phyloP scores from a whole-genome alignment of 2,797 vertebrate species.

The Meda fulgida region DNA sequence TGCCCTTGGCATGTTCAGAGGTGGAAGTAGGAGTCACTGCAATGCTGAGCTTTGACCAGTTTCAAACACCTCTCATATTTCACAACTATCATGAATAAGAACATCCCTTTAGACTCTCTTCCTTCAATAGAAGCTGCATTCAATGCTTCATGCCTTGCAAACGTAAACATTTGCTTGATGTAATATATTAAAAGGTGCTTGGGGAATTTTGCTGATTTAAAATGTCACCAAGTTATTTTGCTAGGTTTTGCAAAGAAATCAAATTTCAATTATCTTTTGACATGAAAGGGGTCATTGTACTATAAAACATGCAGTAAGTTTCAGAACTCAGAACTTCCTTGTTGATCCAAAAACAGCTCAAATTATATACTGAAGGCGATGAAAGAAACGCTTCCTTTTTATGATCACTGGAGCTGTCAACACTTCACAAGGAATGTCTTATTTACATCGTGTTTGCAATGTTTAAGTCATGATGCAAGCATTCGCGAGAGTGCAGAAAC shows the following conservation, averaged over 20 bases:
- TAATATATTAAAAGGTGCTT: not conserved
- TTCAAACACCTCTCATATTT: slow-evolving; percentile 18
- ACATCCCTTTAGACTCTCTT: not conserved
- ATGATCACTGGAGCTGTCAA: not conserved
- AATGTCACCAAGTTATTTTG: not conserved
- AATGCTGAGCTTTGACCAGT: not conserved
- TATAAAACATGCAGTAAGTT: not conserved
- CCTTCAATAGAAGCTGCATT: not conserved
- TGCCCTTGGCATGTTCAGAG: not conserved
- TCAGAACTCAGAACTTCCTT: not conserved
- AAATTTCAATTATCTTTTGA: not conserved
- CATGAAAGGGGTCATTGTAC: not conserved
- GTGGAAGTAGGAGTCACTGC: not conserved
- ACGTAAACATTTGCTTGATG: not conserved
- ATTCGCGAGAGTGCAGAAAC: not conserved
- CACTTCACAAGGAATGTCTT: not conserved
- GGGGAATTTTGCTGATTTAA: not conserved
- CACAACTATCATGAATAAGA: slow-evolving; percentile 3
- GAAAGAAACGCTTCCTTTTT: not conserved
- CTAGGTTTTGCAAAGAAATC: not conserved
- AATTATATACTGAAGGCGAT: not conserved
- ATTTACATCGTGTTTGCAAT: not conserved
- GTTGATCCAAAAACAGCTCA: not conserved
- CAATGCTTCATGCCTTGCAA: not conserved
- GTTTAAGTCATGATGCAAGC: not conserved